Base-by-base conservation (phyloP, 2,888 invertebrate genomes). In the Synanthedon myopaeformis region DNA sequence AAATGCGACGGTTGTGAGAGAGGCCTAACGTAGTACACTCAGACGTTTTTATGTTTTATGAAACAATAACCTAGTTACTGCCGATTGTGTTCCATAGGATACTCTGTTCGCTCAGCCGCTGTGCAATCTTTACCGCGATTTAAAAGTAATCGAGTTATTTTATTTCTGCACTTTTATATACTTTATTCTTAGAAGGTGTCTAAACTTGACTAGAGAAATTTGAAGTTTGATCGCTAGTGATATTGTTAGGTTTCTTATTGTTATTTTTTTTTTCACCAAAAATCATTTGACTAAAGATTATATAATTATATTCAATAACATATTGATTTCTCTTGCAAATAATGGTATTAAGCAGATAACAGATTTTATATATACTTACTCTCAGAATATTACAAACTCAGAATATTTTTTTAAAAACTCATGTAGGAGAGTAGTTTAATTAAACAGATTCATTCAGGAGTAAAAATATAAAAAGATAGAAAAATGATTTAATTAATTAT, bases 61-160 rank as follows among this genome's bases (percentile, higher is more conserved):
- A 35, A 28, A 35, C 35, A 60, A 66, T 50, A 71, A 74, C 68
- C 72, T 81, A 19, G 19, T 19, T 19, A 80, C 82, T 81, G 70
- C 83, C 83, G 77, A 77, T 78, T 82, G 85, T 86, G 85, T 85
- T 85, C 85, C 72, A 35, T 77, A 80, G 73, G 72, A 68, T 76
- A 76, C 78, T 73, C 67, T 69, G 72, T 72, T 76, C 72, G 70
- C 52, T 64, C 55, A 62, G 64, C 64, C 67, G 67, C 67, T 67
- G 76, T 76, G 76, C 76, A 74, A 75, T 76, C 35, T 66, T 66
- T 69, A 71, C 65, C 64, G 63, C 58, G 12, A 61, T 55, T 23
- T 59, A 56, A 54, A 57, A 58, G 28, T 59, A 59, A 66, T 68
- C 68, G 68, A 71, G 69, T 74, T 77, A 74, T 76, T 64, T 74